Base-by-base conservation (phyloP, 2,888 invertebrate species). In the Leptopilina drosophilae region DNA sequence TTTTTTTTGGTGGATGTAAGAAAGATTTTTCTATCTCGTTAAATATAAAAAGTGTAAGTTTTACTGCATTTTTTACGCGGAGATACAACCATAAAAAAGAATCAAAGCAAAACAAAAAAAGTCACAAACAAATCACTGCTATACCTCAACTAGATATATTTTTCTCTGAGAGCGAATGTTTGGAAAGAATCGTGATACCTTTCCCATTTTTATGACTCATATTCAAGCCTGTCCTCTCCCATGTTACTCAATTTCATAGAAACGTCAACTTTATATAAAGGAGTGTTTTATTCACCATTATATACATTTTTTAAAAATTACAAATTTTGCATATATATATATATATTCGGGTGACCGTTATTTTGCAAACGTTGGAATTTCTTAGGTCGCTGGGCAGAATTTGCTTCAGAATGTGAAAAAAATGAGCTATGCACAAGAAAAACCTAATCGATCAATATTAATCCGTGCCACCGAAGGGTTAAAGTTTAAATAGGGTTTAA, bases 141-240 rank as follows among this genome's bases (percentile, higher is more conserved):
- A 49, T 49, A 33, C 56, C 33, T 56, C 73, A 56, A 56, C 56
- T 56, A 42, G 42, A 42, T 42, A 42, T 42, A 73, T 64, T 73
- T 40, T n/a, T 73, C 56, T 56, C 73, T 33, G 33, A 53, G 56
- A 73, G 33, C 73, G 56, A 73, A 73, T 73, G 53, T 56, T 40
- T 53, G 73, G 33, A n/a, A 56, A 73, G 73, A 73, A 56, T 73
- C 56, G 56, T 56, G 53, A 73, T 73, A 73, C 56, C n/a, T 73
- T 56, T 53, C 53, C n/a, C 53, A 73, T 73, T 56, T 69, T 73
- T 73, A 73, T 56, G 73, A 56, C n/a, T 53, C 73, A 62, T 62
- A 62, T 62, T 62, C 62, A 62, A 62, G 56, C 11, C 56, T 56
- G 73, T 56, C 56, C 56, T 73, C 14, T 56, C 53, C 56, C 53